Evolutionary conservation across 2,888 invertebrate species (phyloP).

Genomic region (Gerris lacustris): DNA sequence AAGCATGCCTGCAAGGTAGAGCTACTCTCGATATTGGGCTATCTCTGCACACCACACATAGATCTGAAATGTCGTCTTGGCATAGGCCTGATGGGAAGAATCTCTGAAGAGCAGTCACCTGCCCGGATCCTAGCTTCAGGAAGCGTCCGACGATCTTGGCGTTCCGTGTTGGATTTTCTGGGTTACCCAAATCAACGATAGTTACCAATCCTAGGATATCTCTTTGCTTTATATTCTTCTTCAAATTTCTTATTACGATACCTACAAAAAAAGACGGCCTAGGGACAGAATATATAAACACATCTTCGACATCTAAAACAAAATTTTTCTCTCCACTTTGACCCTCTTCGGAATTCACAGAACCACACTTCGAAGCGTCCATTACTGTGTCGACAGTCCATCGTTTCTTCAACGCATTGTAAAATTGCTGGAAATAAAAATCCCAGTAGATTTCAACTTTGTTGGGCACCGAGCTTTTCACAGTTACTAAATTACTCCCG

Average conservation of each 20-base stretch:
- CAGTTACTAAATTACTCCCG: background rate
- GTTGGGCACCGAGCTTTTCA: background rate
- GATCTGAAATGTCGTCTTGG: background rate
- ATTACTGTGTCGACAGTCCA: background rate
- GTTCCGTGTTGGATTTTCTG: background rate
- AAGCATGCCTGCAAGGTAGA: slow-evolving; percentile 5
- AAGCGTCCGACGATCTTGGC: background rate
- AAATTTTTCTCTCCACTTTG: background rate
- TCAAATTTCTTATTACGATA: background rate
- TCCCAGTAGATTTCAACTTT: background rate
- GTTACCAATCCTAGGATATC: background rate
- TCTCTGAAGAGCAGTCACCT: background rate
- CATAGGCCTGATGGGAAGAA: background rate
- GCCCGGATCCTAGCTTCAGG: background rate
- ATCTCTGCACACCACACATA: slow-evolving; percentile 6
- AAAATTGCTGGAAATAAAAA: background rate
- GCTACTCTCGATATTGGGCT: background rate
- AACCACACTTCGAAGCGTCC: background rate
- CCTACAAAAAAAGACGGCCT: background rate
- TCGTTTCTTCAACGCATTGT: background rate
- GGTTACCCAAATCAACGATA: background rate
- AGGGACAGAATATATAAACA: background rate
- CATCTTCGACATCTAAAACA: background rate
- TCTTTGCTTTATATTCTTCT: background rate
- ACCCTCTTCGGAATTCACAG: background rate